A percentile compares a stretch with the other conserved stretches of the same genome.
Evolutionary conservation across 2,888 invertebrate genomes (phyloP).

Genomic region (Ferrisia virgata): DNA sequence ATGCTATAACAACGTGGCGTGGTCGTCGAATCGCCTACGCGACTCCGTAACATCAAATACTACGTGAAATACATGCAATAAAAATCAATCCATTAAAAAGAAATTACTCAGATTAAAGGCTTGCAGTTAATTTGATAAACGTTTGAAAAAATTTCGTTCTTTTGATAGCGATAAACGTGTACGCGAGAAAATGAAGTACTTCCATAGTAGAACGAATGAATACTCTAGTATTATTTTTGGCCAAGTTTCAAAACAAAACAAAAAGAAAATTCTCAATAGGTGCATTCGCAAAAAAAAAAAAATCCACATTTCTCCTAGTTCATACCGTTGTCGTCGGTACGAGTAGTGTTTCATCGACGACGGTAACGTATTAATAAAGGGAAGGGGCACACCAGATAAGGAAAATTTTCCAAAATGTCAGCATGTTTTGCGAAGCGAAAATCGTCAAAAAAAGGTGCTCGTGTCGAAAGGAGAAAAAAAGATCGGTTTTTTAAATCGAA

Average conservation of each 20-base stretch:
- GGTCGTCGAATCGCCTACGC: too few species aligned
- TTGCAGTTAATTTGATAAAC: not conserved
- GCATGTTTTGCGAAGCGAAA: not conserved
- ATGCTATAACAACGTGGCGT: too few species aligned
- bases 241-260: not conserved
- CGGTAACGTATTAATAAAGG: not conserved
- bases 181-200: too few species aligned
- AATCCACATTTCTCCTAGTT: not conserved
- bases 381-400: not conserved
- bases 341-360: too few species aligned
- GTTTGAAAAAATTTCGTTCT: not conserved
- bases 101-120: not conserved
- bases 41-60: too few species aligned
- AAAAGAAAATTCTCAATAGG: not conserved
- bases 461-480: not conserved
- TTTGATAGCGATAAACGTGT: too few species aligned
- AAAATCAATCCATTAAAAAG: not conserved
- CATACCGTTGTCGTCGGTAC: too few species aligned
- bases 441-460: not conserved
- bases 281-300: not conserved
- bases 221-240: not conserved
- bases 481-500: not conserved
- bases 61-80: too few species aligned
- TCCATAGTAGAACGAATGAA: not conserved
- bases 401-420: not conserved